A percentile compares a stretch with the other conserved stretches of the same genome.
Evolutionary conservation across 1,140 invertebrate genomes (phyloP).

Genomic region (Amyelois transitella): DNA sequence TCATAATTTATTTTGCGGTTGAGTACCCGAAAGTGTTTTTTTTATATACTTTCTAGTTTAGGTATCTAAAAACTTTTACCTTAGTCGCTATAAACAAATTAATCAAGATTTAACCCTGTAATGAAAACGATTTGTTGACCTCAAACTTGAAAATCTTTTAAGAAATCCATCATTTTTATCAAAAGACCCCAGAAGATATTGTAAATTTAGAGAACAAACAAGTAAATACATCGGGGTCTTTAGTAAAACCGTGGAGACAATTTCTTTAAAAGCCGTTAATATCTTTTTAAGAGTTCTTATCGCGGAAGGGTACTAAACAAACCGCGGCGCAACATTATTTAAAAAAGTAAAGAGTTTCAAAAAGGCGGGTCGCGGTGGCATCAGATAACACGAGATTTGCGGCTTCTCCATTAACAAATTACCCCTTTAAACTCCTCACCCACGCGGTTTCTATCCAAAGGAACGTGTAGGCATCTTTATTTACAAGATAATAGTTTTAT

Average conservation of each 20-base stretch:
- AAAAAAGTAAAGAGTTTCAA: conserved; percentile 62
- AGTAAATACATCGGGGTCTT: conserved; percentile 9
- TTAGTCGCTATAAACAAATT: too few relatives aligned
- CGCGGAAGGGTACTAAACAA: conserved; percentile 59
- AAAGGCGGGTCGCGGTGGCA: conserved; percentile 54
- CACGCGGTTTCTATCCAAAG: conserved; percentile 8
- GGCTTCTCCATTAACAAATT: conserved; percentile 66
- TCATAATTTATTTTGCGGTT: too few relatives aligned
- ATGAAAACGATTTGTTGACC: too few relatives aligned
- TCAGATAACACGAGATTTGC: conserved; percentile 67
- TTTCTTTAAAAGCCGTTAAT: conserved; percentile 66
- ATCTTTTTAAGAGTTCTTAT: conserved; percentile 65
- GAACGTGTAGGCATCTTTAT: conserved; percentile 31
- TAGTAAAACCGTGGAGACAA: conserved; percentile 37
- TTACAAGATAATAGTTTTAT: conserved; percentile 24
- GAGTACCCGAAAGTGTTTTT: too few relatives aligned
- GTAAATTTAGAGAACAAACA: neutral
- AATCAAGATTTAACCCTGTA: too few relatives aligned
- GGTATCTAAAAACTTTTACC: too few relatives aligned
- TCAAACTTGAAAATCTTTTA: too few relatives aligned
- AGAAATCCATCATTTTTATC: too few relatives aligned
- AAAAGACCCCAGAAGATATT: neutral
- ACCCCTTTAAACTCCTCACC: conserved; percentile 38
- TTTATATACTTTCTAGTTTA: too few relatives aligned
- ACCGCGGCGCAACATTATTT: conserved; percentile 54